These are phyloP conservation scores for Hippoglossus stenolepis DNA, from an alignment of 2,113 vertebrate species.

Conservation along the genomic window DNA sequence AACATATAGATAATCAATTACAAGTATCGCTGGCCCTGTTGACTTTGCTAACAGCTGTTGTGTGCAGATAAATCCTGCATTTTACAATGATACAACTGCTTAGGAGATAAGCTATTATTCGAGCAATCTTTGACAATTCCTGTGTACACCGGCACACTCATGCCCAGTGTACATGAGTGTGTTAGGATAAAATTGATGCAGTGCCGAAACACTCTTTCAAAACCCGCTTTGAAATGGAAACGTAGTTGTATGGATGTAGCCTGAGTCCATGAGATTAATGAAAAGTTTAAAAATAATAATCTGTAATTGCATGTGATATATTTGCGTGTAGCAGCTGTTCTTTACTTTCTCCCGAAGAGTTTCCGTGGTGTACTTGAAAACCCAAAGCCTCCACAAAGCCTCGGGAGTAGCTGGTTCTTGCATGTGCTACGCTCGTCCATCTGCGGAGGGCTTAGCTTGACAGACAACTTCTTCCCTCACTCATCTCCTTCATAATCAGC, in stretches of 20 bases:
- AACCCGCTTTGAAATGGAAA: too few relatives aligned
- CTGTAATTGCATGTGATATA: slow-evolving; percentile 12
- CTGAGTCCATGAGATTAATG: too few relatives aligned
- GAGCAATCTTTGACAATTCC: not conserved
- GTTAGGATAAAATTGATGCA: not conserved
- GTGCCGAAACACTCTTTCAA: too few relatives aligned
- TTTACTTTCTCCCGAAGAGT: slow-evolving; percentile 20
- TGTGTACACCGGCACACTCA: not conserved
- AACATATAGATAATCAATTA: not conserved
- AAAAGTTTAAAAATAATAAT: not conserved
- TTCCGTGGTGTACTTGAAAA: slow-evolving; percentile 40
- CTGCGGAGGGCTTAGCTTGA: slow-evolving; percentile 57
- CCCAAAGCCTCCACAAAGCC: slow-evolving; percentile 48
- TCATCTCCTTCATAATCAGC: slow-evolving; percentile 63
- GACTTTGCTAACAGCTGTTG: not conserved
- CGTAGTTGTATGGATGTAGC: too few relatives aligned
- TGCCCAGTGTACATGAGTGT: too few relatives aligned
- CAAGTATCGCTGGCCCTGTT: not conserved
- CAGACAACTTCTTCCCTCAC: slow-evolving; percentile 55
- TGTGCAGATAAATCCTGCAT: not conserved
- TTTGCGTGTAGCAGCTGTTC: slow-evolving; percentile 14
- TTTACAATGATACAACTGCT: not conserved
- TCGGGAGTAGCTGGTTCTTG: slow-evolving; percentile 44
- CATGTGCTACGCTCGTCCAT: slow-evolving; percentile 42
- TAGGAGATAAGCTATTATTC: not conserved